Evolutionary conservation across 2,888 invertebrate species (phyloP).

Genomic region (Yponomeuta plumbellus): DNA sequence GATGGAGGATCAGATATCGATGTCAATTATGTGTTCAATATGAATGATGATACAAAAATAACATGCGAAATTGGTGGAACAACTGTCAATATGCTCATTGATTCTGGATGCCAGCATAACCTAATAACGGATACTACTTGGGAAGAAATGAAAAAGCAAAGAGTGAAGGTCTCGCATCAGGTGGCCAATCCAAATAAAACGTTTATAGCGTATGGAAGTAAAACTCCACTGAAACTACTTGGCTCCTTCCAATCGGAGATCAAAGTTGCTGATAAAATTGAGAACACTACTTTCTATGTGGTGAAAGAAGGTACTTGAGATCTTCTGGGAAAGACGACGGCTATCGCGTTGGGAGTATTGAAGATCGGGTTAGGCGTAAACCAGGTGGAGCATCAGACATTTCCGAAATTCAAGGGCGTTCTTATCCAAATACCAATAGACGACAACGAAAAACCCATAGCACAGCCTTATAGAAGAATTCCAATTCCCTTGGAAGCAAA

Average conservation of each 20-base stretch:
- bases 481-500: too few relatives aligned
- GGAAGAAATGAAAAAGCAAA: constrained; percentile 11
- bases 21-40: constrained; percentile 26
- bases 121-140: constrained; percentile 11
- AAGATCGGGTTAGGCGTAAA: constrained; percentile 12
- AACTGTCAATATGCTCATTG: constrained; percentile 24
- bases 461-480: too few relatives aligned
- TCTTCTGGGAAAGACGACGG: constrained; percentile 12
- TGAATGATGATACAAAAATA: constrained; percentile 20
- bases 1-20: constrained; percentile 9
- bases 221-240: not conserved
- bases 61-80: constrained; percentile 24
- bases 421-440: too few relatives aligned
- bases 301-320: constrained; percentile 7
- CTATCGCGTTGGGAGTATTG: constrained; percentile 11
- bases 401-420: too few relatives aligned
- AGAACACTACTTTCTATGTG: constrained; percentile 4
- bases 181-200: constrained; percentile 5
- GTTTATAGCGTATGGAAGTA: constrained; percentile 13
- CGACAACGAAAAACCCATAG: too few relatives aligned
- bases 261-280: not conserved
- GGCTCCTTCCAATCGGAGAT: constrained; percentile 13
- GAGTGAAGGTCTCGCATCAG: not conserved
- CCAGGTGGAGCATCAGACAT: not conserved
- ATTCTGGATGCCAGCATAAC: constrained; percentile 20